These are phyloP conservation scores for Cotesia congregata DNA, from an alignment of 2,888 invertebrate genomes.

Conservation along the genomic window DNA sequence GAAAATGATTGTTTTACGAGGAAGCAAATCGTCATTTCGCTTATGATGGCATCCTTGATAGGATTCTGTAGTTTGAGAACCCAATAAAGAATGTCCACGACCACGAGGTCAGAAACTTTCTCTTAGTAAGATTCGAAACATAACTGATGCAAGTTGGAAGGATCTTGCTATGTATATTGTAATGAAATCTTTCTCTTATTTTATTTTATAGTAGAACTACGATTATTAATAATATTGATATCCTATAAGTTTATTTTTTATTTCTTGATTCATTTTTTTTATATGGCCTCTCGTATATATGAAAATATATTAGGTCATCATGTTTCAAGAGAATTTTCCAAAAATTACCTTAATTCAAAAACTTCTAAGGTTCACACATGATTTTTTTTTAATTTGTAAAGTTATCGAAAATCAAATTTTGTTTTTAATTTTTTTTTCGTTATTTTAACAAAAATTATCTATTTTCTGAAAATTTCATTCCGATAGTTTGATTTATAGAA, in stretches of 20 bases:
- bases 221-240: background rate
- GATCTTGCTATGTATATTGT: background rate
- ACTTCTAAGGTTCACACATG: no score
- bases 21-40: background rate
- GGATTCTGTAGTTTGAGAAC: conserved; percentile 29
- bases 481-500: no score
- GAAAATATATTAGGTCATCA: background rate
- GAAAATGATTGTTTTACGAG: no score
- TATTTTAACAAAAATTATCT: no score
- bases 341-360: no score
- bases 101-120: conserved; percentile 39
- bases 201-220: background rate
- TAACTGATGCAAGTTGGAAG: conserved; percentile 18
- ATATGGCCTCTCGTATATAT: background rate
- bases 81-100: conserved; percentile 33
- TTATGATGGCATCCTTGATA: background rate
- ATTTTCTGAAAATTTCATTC: no score
- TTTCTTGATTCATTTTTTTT: background rate
- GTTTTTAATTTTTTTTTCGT: no score
- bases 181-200: background rate
- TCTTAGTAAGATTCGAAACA: conserved; percentile 36
- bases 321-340: no score
- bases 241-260: background rate
- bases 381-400: no score
- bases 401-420: no score